phyloP scores from a whole-genome alignment of 2,113 vertebrate genomes.

The Brachypodius melanocephalos region DNA sequence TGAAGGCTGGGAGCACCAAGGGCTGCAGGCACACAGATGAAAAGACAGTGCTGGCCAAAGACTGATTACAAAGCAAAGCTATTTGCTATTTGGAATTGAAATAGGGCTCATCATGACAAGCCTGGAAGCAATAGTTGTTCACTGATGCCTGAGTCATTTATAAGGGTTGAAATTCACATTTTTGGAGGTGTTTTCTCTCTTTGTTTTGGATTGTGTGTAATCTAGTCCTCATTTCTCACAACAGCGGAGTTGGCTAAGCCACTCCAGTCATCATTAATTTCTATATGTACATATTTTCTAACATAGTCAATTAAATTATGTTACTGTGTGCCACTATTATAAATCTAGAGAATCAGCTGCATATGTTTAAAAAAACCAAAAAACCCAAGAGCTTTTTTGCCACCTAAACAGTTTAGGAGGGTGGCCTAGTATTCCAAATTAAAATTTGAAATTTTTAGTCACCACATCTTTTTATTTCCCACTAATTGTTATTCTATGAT shows the following conservation, averaged over 20 bases:
- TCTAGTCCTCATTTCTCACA: background rate
- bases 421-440: background rate
- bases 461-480: background rate
- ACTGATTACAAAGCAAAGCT: background rate
- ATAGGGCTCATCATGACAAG: background rate
- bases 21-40: background rate
- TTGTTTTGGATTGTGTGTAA: background rate
- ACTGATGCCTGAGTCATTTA: background rate
- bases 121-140: background rate
- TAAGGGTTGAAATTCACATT: background rate
- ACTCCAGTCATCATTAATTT: background rate
- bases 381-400: background rate
- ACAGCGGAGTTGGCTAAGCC: background rate
- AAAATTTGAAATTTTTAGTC: background rate
- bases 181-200: background rate
- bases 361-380: background rate
- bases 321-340: background rate
- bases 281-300: background rate
- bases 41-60: background rate
- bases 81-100: conserved; percentile 11
- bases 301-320: background rate
- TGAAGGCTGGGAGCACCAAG: background rate
- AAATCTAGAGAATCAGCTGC: background rate
- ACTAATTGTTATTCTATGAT: background rate
- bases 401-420: background rate